Percentiles rank a stretch among this genome's conserved stretches.
phyloP scores from a whole-genome alignment of 2,797 vertebrate genomes.

The Rhabdomys pumilio region DNA sequence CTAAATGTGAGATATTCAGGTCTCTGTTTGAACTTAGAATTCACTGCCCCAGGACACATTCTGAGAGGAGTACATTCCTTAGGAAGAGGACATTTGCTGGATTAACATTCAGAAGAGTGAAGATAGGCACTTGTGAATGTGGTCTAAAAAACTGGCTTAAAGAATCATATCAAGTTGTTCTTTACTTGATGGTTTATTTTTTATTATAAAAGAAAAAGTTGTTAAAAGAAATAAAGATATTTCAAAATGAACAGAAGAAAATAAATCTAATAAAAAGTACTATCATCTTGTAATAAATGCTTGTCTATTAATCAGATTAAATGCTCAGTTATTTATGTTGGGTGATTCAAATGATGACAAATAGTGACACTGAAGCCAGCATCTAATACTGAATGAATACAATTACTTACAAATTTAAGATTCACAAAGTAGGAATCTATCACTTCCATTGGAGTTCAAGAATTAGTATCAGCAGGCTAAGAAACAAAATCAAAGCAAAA shows the following conservation, averaged over 20 bases:
- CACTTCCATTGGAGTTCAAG: neutral
- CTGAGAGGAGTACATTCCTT: no score
- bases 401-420: neutral
- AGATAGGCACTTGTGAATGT: neutral
- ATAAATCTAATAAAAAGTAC: neutral
- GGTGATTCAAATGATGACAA: neutral
- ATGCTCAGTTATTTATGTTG: neutral
- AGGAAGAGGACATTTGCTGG: no score
- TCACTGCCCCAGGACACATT: no score
- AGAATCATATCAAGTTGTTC: neutral
- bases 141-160: slow-evolving; percentile 68
- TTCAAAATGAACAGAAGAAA: neutral
- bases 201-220: neutral
- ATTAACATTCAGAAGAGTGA: neutral
- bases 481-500: neutral
- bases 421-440: neutral
- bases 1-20: no score
- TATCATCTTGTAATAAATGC: neutral
- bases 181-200: slow-evolving; percentile 31
- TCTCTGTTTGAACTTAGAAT: no score
- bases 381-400: neutral
- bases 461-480: neutral
- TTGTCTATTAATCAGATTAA: neutral
- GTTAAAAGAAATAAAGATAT: neutral
- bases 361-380: neutral